Percentiles rank a stretch among this genome's conserved stretches.
These are phyloP conservation scores for Parnassius smintheus DNA, from an alignment of 2,888 invertebrate species.

Conservation along the genomic window DNA sequence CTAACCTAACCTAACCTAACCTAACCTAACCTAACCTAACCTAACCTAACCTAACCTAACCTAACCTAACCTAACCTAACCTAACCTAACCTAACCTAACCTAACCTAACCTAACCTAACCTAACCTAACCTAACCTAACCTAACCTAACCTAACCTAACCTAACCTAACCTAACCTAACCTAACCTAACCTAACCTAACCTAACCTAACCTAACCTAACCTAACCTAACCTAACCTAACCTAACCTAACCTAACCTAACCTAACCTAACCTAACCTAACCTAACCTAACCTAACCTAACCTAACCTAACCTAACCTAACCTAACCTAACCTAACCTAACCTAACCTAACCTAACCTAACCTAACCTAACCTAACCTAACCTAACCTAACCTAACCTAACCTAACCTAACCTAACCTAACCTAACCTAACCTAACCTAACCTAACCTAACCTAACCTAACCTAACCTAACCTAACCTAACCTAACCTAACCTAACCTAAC, in stretches of 20 bases:
- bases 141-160: slow-evolving; percentile 1
- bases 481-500: slow-evolving; percentile 1
- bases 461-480: slow-evolving; percentile 1
- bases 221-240: slow-evolving; percentile 31
- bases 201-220: slow-evolving; percentile 34
- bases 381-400: slow-evolving; percentile 20
- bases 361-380: slow-evolving; percentile 27
- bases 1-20: slow-evolving; percentile 1
- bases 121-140: slow-evolving; percentile 1
- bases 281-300: slow-evolving; percentile 27
- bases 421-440: slow-evolving; percentile 15
- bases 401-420: slow-evolving; percentile 20
- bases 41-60: slow-evolving; percentile 1
- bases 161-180: slow-evolving; percentile 31
- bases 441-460: slow-evolving; percentile 1
- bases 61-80: slow-evolving; percentile 1
- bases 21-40: slow-evolving; percentile 1
- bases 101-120: slow-evolving; percentile 1
- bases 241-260: slow-evolving; percentile 30
- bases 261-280: slow-evolving; percentile 26
- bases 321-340: slow-evolving; percentile 27
- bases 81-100: slow-evolving; percentile 1
- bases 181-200: slow-evolving; percentile 34
- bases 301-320: slow-evolving; percentile 29
- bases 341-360: slow-evolving; percentile 23